Percentiles rank a stretch among this genome's conserved stretches.
Evolutionary conservation across 2,888 invertebrate species (phyloP).

Genomic region (Callimorpha dominula): DNA sequence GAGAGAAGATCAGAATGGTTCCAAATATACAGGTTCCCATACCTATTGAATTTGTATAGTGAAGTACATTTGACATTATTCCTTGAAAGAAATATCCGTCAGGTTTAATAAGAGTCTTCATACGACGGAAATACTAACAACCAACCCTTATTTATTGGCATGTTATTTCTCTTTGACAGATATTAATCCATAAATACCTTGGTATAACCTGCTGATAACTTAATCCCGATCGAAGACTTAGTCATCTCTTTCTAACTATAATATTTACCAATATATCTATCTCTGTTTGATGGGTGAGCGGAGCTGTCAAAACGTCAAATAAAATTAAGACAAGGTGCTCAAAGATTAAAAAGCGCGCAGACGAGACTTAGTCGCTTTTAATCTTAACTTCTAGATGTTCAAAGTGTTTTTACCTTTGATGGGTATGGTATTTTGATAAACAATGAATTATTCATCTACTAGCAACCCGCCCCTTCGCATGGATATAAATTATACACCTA

Average conservation of each 20-base stretch:
- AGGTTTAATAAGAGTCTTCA: not conserved
- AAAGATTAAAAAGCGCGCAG: constrained; percentile 46
- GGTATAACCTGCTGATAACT: constrained; percentile 54
- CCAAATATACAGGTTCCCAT: too few relatives aligned
- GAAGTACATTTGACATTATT: too few relatives aligned
- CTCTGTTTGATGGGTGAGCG: constrained; percentile 48
- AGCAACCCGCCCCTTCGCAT: too few relatives aligned
- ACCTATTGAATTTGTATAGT: too few relatives aligned
- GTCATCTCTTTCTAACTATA: constrained; percentile 39
- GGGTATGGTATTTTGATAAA: too few relatives aligned
- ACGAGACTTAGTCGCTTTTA: too few relatives aligned
- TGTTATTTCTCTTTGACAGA: constrained; percentile 32
- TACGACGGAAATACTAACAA: not conserved
- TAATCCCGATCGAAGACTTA: constrained; percentile 51
- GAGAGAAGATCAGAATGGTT: too few relatives aligned
- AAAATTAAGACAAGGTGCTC: constrained; percentile 55
- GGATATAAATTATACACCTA: too few relatives aligned
- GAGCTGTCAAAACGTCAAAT: constrained; percentile 70
- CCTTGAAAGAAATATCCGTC: not conserved
- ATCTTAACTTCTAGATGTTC: too few relatives aligned
- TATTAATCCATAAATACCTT: constrained; percentile 40
- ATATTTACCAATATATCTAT: constrained; percentile 44
- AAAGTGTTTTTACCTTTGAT: not conserved
- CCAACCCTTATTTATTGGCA: constrained; percentile 3
- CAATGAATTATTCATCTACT: too few relatives aligned